These are phyloP conservation scores for Luperina nickerlii DNA, from an alignment of 2,888 invertebrate species.

Conservation along the genomic window DNA sequence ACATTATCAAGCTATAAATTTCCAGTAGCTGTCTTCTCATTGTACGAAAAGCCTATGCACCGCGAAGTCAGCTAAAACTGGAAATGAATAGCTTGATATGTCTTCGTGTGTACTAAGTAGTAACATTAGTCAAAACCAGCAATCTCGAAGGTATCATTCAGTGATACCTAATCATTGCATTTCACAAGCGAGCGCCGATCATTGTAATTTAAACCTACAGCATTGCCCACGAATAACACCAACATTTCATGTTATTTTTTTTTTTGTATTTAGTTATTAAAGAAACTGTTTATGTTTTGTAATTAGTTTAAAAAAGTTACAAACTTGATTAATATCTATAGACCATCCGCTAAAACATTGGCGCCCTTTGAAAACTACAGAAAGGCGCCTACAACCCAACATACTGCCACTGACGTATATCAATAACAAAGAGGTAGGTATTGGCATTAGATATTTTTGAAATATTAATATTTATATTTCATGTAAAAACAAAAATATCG, in stretches of 20 bases:
- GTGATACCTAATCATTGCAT: not conserved
- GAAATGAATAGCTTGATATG: too few species aligned
- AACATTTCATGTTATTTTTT: too few species aligned
- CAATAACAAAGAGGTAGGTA: not conserved
- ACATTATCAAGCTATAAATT: too few species aligned
- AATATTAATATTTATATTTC: not conserved
- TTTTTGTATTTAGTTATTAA: too few species aligned
- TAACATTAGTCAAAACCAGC: slow-evolving; percentile 4
- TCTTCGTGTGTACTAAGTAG: not conserved
- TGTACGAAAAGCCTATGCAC: too few species aligned
- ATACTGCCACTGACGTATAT: not conserved
- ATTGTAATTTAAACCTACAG: not conserved
- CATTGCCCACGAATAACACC: too few species aligned
- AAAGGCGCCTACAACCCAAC: not conserved
- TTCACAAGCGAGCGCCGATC: not conserved
- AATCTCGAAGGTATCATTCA: slow-evolving; percentile 12
- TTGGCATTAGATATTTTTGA: not conserved
- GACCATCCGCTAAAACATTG: not conserved
- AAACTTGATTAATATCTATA: slow-evolving; percentile 9
- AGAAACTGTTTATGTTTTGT: too few species aligned
- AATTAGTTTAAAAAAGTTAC: not conserved
- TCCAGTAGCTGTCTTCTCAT: too few species aligned
- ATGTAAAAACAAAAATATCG: too few species aligned
- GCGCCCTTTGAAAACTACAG: not conserved
- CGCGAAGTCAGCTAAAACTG: too few species aligned